phyloP scores from a whole-genome alignment of 2,888 invertebrate species.

The Agonum fuliginosum region DNA sequence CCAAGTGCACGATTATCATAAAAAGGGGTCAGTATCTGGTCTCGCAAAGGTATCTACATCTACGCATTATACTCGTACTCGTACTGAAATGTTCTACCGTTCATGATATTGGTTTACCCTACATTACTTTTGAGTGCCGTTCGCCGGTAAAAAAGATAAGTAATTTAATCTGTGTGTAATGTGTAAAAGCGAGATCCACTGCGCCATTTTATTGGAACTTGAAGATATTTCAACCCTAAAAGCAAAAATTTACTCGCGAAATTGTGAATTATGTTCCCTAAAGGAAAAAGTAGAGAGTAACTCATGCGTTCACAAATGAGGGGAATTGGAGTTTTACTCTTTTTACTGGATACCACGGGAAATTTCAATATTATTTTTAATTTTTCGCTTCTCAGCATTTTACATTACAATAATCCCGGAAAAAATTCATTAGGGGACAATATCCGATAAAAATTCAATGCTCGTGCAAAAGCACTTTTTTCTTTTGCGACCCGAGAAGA shows the following conservation, averaged over 20 bases:
- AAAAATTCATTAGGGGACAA: no score
- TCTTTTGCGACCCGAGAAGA: no score
- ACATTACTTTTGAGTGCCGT: constrained; percentile 55
- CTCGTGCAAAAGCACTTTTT: no score
- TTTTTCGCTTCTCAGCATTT: no score
- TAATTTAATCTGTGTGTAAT: constrained; percentile 50
- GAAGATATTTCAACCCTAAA: constrained; percentile 28
- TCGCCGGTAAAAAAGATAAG: constrained; percentile 50
- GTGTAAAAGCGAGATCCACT: constrained; percentile 20
- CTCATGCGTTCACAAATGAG: constrained; percentile 24
- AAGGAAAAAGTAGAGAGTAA: constrained; percentile 39
- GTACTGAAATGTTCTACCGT: constrained; percentile 14
- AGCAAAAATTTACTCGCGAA: constrained; percentile 19
- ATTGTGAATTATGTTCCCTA: constrained; percentile 49
- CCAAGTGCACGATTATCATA: constrained; percentile 8
- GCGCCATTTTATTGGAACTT: constrained; percentile 49
- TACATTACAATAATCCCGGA: no score
- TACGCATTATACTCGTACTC: constrained; percentile 31
- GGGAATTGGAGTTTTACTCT: constrained; percentile 16
- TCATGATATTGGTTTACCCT: constrained; percentile 53
- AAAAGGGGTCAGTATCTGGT: background rate
- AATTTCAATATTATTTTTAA: constrained; percentile 26
- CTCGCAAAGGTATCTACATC: background rate
- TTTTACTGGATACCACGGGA: background rate
- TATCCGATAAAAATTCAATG: no score